phyloP scores from a whole-genome alignment of 2,113 vertebrate genomes.

The Felis catus region DNA sequence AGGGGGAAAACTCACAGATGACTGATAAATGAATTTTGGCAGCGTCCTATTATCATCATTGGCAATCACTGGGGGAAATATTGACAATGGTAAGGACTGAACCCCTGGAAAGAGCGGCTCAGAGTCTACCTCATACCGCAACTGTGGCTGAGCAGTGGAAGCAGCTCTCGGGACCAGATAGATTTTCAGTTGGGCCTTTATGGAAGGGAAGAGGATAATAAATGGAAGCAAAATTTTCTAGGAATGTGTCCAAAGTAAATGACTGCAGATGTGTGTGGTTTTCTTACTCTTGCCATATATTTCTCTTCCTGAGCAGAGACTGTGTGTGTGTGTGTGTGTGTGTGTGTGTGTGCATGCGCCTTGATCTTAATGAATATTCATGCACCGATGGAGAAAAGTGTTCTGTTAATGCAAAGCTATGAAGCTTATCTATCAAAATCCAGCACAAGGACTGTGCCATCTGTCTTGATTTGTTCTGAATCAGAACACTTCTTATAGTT shows the following conservation, averaged over 20 bases:
- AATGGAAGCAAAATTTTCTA: slow-evolving; percentile 11
- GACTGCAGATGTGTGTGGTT: not conserved
- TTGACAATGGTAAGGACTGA: slow-evolving; percentile 34
- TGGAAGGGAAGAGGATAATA: not conserved
- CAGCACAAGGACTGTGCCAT: not conserved
- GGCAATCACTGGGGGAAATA: slow-evolving; percentile 57
- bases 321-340: not conserved
- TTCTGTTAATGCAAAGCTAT: not conserved
- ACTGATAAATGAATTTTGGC: slow-evolving; percentile 47
- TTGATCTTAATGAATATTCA: slow-evolving; percentile 27
- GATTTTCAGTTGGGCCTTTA: not conserved
- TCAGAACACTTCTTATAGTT: not conserved
- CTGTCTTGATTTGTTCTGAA: not conserved
- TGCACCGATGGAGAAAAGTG: not conserved
- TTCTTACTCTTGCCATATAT: not conserved
- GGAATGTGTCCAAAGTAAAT: slow-evolving; percentile 34
- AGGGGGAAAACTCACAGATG: slow-evolving; percentile 49
- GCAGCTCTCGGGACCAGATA: not conserved
- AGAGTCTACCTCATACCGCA: not conserved
- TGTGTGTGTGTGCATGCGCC: not conserved
- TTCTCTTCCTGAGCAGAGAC: not conserved
- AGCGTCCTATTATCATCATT: not conserved
- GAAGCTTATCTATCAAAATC: not conserved
- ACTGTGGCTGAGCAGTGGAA: not conserved
- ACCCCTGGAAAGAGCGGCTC: not conserved